Evolutionary conservation across 2,797 vertebrate genomes (phyloP).

Genomic region (Gymnopithys bicolor): DNA sequence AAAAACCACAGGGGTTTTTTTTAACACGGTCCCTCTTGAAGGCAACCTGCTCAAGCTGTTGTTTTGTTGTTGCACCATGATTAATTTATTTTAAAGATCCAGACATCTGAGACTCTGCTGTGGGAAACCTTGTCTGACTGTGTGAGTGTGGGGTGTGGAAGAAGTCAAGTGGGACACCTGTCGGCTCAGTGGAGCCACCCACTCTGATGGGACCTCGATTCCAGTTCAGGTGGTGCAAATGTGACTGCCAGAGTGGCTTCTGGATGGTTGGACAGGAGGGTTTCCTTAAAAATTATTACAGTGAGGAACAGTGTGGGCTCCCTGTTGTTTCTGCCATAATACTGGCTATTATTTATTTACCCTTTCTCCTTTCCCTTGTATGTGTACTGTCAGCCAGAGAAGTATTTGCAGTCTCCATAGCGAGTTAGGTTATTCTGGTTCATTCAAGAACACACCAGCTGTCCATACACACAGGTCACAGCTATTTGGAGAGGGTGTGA

Average conservation of each 20-base stretch:
- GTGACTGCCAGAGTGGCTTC: neutral
- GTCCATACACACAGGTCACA: neutral
- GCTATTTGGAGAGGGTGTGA: neutral
- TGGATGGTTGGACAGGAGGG: accelerated
- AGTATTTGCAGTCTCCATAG: neutral
- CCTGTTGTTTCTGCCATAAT: neutral
- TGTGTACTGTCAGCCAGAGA: neutral
- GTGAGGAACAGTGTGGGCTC: neutral
- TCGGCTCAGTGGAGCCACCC: too few species aligned
- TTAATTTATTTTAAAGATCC: neutral
- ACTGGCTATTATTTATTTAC: neutral
- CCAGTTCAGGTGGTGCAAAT: neutral
- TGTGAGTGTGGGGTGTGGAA: neutral
- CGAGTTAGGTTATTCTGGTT: neutral
- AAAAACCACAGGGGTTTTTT: neutral
- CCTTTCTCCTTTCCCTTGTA: neutral
- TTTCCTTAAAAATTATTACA: neutral
- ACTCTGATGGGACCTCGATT: neutral
- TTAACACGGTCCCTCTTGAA: neutral
- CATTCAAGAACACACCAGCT: neutral
- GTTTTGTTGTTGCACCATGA: neutral
- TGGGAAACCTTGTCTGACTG: neutral
- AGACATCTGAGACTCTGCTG: neutral
- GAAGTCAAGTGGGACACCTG: neutral
- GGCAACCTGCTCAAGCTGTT: neutral